These are phyloP conservation scores for Balearica regulorum DNA, from an alignment of 2,797 vertebrate species.

Conservation along the genomic window DNA sequence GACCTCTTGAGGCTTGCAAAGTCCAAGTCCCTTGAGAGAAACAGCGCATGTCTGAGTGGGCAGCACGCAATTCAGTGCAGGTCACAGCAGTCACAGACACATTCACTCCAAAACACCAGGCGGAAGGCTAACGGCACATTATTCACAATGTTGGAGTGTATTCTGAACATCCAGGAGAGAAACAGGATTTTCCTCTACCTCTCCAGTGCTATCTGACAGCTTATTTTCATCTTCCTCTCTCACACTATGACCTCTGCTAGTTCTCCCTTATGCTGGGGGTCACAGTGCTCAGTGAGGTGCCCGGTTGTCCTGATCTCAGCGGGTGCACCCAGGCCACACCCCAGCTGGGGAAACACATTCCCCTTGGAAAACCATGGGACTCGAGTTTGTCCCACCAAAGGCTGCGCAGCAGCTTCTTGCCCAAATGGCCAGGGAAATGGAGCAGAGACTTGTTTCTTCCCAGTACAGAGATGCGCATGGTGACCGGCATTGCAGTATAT, in stretches of 20 bases:
- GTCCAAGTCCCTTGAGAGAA: not conserved
- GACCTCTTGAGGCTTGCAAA: not conserved
- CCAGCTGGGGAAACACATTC: not conserved
- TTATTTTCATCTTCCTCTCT: not conserved
- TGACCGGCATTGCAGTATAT: too few relatives aligned
- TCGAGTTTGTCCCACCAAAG: not conserved
- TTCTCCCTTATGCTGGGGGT: not conserved
- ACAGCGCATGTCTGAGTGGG: not conserved
- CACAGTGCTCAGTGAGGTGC: too few relatives aligned
- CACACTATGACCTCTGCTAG: not conserved
- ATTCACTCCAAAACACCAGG: not conserved
- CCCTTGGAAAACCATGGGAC: rapidly evolving
- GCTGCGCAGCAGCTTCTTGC: not conserved
- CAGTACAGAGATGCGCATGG: rapidly evolving
- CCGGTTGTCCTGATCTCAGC: not conserved
- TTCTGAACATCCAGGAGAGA: not conserved
- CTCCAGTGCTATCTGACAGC: not conserved
- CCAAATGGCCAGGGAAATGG: not conserved
- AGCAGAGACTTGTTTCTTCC: not conserved
- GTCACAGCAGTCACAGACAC: not conserved
- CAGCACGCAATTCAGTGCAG: not conserved
- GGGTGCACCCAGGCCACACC: not conserved
- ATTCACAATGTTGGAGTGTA: not conserved
- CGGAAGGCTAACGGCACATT: rapidly evolving
- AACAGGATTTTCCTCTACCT: not conserved